Percentiles rank a stretch among this genome's conserved stretches.
Conservation (phyloP, 2,113 vertebrate genomes). For the Xiphorhynchus elegans region DNA sequence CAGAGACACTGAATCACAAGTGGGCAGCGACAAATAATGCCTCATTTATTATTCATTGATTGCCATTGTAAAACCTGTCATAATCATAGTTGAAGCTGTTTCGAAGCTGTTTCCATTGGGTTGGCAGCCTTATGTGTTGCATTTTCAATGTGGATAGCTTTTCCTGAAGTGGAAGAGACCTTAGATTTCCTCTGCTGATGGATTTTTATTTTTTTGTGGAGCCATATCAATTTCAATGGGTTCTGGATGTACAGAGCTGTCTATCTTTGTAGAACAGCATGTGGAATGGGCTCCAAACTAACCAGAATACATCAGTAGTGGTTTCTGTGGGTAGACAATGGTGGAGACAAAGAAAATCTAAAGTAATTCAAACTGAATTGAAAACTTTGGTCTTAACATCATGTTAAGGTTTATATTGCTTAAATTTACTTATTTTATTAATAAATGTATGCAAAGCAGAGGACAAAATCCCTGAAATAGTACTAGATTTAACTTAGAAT, state of each 20-base stretch:
- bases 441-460: not conserved
- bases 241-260: not conserved
- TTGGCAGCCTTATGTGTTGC: not conserved
- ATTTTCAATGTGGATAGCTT: not conserved
- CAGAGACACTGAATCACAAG: not conserved
- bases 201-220: not conserved
- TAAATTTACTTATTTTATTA: not conserved
- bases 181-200: not conserved
- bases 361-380: not conserved
- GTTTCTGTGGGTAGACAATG: not conserved
- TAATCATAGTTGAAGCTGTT: not conserved
- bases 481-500: not conserved
- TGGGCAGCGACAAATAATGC: not conserved
- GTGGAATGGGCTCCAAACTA: not conserved
- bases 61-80: not conserved
- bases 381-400: not conserved
- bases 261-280: not conserved
- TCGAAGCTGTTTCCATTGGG: not conserved
- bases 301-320: not conserved
- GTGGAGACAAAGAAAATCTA: not conserved
- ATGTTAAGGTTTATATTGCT: not conserved
- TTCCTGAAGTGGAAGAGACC: not conserved
- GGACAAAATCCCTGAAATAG: not conserved
- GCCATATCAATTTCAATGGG: not conserved
- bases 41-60: not conserved